A percentile compares a stretch with the other conserved stretches of the same genome.
phyloP scores from a whole-genome alignment of 2,113 vertebrate genomes.

The Tragelaphus scriptus region DNA sequence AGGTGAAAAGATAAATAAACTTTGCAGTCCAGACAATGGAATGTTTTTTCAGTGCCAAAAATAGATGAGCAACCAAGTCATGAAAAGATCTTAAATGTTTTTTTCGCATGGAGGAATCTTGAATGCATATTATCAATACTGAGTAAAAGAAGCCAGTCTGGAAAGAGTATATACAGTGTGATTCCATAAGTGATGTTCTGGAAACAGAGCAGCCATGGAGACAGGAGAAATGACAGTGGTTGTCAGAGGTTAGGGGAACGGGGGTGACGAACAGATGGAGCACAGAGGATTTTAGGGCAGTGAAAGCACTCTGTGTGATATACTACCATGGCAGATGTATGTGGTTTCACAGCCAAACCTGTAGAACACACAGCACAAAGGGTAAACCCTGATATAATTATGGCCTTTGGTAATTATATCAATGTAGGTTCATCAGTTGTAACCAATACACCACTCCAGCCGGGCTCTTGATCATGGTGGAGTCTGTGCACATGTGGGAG shows the following conservation, averaged over 20 bases:
- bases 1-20: not conserved
- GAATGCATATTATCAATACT: not conserved
- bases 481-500: accelerated
- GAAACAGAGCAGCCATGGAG: not conserved
- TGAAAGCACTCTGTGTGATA: not conserved
- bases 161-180: not conserved
- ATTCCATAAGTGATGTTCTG: not conserved
- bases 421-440: not conserved
- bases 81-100: not conserved
- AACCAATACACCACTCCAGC: not conserved
- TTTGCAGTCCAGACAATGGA: not conserved
- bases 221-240: not conserved
- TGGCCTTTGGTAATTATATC: not conserved
- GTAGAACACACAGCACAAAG: not conserved
- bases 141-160: not conserved
- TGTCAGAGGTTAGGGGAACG: not conserved
- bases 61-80: not conserved
- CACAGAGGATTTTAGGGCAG: not conserved
- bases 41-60: not conserved
- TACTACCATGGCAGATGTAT: not conserved
- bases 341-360: too few species aligned
- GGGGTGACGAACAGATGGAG: not conserved
- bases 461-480: not conserved
- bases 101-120: not conserved
- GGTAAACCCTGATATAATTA: not conserved